These are phyloP conservation scores for Lordiphosa stackelbergi DNA, from an alignment of 1,140 invertebrate species.

Conservation along the genomic window DNA sequence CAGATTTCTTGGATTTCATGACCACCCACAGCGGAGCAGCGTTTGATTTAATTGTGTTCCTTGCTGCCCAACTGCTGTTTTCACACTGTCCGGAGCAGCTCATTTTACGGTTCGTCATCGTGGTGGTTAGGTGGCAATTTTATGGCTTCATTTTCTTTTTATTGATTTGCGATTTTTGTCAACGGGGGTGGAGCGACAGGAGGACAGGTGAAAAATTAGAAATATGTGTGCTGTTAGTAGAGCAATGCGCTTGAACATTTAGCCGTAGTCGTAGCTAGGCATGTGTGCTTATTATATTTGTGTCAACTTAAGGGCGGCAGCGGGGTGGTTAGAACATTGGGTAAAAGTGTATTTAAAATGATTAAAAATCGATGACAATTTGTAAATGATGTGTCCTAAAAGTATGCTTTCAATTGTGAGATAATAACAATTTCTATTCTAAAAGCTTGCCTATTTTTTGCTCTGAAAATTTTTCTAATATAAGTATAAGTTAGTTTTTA, in stretches of 20 bases:
- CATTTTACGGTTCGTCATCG: conserved; percentile 12
- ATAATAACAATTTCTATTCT: no score
- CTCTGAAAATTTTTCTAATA: no score
- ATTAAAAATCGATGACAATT: background rate
- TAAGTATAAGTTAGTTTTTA: no score
- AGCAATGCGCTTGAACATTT: conserved; percentile 60
- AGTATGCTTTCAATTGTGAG: no score
- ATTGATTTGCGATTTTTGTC: conserved; percentile 53
- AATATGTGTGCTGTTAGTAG: conserved; percentile 37
- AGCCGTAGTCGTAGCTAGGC: conserved; percentile 8
- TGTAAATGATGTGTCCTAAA: no score
- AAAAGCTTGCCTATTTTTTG: no score
- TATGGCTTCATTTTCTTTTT: conserved; percentile 57
- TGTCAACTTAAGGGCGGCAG: conserved; percentile 34
- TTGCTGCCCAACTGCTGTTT: conserved; percentile 28
- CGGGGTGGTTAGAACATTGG: conserved; percentile 13
- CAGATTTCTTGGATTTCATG: conserved; percentile 71
- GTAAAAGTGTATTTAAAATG: conserved; percentile 4
- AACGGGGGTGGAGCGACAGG: conserved; percentile 2
- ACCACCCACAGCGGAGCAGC: conserved; percentile 34
- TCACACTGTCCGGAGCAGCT: conserved; percentile 34
- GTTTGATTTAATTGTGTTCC: conserved; percentile 21
- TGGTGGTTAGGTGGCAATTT: conserved; percentile 28
- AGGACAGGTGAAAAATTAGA: conserved; percentile 26
- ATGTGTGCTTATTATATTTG: conserved; percentile 59